Percentiles rank a stretch among this genome's conserved stretches.
These are phyloP conservation scores for Pao palembangensis DNA, from an alignment of 2,113 vertebrate species.

Conservation along the genomic window DNA sequence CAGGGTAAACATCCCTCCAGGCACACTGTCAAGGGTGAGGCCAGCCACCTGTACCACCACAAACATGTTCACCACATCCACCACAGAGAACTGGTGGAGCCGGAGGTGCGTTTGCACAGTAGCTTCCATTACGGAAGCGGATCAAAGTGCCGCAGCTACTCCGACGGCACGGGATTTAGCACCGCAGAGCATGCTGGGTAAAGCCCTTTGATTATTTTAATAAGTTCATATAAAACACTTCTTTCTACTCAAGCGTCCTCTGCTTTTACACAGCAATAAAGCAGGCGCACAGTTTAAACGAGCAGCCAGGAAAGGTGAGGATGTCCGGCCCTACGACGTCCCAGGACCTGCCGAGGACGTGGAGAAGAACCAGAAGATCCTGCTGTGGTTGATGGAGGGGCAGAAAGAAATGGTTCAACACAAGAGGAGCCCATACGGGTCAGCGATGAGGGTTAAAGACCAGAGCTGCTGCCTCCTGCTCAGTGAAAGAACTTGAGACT, in stretches of 20 bases:
- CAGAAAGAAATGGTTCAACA: slow-evolving; percentile 86
- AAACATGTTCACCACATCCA: slow-evolving; percentile 86
- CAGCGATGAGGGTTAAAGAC: slow-evolving; percentile 35
- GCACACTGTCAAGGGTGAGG: slow-evolving; percentile 78
- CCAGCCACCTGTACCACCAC: slow-evolving; percentile 79
- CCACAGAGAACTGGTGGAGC: slow-evolving; percentile 84
- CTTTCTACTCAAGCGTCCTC: not conserved
- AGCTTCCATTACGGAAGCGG: slow-evolving; percentile 77
- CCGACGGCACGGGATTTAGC: slow-evolving; percentile 72
- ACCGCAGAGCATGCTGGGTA: slow-evolving; percentile 74
- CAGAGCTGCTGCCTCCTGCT: not conserved
- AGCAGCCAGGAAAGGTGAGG: slow-evolving; percentile 73
- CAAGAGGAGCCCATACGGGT: slow-evolving; percentile 86
- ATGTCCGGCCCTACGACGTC: slow-evolving; percentile 68
- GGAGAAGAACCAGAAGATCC: slow-evolving; percentile 92
- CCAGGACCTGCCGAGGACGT: slow-evolving; percentile 78
- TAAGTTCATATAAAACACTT: not conserved
- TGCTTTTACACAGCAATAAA: slow-evolving; percentile 71
- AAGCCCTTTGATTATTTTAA: slow-evolving; percentile 41
- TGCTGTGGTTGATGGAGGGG: slow-evolving; percentile 95
- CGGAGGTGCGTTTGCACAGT: slow-evolving; percentile 75
- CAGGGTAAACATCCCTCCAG: slow-evolving; percentile 80
- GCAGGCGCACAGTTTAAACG: slow-evolving; percentile 76
- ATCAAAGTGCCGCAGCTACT: slow-evolving; percentile 81
- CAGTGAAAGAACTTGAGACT: not conserved